Evolutionary conservation across 2,113 vertebrate genomes (phyloP).

Genomic region (Notarius lentiginosus): DNA sequence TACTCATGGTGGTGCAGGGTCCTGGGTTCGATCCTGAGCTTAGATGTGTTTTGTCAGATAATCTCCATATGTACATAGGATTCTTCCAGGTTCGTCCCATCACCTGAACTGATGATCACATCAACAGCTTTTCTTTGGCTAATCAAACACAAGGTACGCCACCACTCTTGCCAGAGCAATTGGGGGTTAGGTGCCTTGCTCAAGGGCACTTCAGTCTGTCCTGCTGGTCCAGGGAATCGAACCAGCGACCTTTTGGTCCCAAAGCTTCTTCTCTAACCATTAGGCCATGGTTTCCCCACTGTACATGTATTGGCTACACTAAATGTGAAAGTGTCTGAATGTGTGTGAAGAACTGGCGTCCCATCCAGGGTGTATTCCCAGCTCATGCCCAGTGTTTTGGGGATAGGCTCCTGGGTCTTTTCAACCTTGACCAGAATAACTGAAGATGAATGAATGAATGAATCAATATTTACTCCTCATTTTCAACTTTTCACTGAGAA

Average conservation of each 20-base stretch:
- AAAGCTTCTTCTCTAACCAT: too few species aligned
- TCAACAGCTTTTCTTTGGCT: too few species aligned
- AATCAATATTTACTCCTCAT: not conserved
- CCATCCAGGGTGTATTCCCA: not conserved
- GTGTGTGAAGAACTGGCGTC: not conserved
- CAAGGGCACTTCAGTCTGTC: too few species aligned
- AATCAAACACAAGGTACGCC: too few species aligned
- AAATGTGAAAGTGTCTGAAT: not conserved
- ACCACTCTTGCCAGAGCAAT: too few species aligned
- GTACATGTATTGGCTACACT: not conserved
- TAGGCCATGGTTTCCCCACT: too few species aligned
- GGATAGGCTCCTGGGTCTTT: not conserved
- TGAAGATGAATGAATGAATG: not conserved
- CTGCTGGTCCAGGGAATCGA: too few species aligned
- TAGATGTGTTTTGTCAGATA: not conserved
- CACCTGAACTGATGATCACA: too few species aligned
- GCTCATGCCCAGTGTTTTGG: not conserved
- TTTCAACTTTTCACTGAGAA: not conserved
- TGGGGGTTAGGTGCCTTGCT: too few species aligned
- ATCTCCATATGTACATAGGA: not conserved
- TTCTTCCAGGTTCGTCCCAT: not conserved
- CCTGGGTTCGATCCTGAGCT: not conserved
- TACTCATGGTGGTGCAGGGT: not conserved
- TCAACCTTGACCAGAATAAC: not conserved
- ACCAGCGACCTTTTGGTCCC: too few species aligned